Evolutionary conservation across 1,140 invertebrate genomes (phyloP).

Genomic region (Ptiloglossa arizonensis): DNA sequence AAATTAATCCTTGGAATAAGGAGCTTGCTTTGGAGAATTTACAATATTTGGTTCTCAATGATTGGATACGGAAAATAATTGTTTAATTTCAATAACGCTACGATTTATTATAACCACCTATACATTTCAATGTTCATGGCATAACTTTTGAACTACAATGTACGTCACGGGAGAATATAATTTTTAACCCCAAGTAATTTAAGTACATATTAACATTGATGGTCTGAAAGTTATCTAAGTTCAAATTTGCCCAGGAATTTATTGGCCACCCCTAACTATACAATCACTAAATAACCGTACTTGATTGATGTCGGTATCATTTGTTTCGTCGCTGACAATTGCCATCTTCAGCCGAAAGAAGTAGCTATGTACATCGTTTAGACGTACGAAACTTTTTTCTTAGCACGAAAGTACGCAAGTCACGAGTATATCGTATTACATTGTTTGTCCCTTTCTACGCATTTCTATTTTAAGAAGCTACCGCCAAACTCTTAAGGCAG

Average conservation of each 20-base stretch:
- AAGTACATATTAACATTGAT: background rate
- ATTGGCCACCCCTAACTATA: background rate
- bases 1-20: too few species aligned
- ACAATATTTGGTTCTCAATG: too few species aligned
- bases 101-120: too few species aligned
- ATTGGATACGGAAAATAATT: too few species aligned
- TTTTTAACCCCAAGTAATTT: background rate
- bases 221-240: background rate
- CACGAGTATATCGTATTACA: conserved; percentile 10
- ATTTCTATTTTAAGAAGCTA: conserved; percentile 30
- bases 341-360: background rate
- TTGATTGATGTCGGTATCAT: background rate
- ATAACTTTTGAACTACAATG: too few species aligned
- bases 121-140: too few species aligned
- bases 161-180: too few species aligned
- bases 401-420: background rate
- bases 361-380: background rate
- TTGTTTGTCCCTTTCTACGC: conserved; percentile 19
- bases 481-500: background rate
- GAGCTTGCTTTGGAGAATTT: too few species aligned
- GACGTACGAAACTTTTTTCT: conserved; percentile 8
- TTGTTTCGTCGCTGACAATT: background rate
- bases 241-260: background rate
- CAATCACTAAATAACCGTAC: background rate
- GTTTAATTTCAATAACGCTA: too few species aligned